These are phyloP conservation scores for Diachasmimorpha longicaudata DNA, from an alignment of 1,140 invertebrate species.

Conservation along the genomic window DNA sequence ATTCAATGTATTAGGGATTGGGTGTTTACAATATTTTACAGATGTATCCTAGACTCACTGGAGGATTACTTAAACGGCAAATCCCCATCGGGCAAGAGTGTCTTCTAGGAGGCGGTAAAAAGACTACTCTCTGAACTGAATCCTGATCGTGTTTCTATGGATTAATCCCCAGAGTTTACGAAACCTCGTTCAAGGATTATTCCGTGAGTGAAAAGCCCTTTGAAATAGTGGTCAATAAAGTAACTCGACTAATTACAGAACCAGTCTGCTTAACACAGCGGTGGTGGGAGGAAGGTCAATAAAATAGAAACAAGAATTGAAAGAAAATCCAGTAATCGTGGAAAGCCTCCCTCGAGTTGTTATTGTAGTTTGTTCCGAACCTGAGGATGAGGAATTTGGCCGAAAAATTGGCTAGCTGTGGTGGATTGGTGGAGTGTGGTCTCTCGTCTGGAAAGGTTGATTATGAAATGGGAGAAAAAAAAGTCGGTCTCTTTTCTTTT, in stretches of 20 bases:
- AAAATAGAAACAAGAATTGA: neutral
- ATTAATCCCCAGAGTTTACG: too few species aligned
- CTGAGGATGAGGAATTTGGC: constrained; percentile 53
- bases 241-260: neutral
- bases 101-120: too few species aligned
- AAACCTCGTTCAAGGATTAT: too few species aligned
- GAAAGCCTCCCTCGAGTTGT: neutral
- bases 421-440: constrained; percentile 64
- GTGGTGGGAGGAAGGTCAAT: too few species aligned
- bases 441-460: constrained; percentile 75
- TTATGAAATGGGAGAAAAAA: constrained; percentile 74
- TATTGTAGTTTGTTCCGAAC: constrained; percentile 64
- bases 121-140: too few species aligned
- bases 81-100: too few species aligned
- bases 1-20: too few species aligned
- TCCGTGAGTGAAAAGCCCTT: too few species aligned
- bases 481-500: constrained; percentile 60
- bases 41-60: too few species aligned
- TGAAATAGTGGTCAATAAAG: neutral
- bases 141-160: too few species aligned
- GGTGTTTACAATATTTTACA: too few species aligned
- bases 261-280: neutral
- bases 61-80: too few species aligned
- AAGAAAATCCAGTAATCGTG: neutral
- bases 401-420: constrained; percentile 61